These are phyloP conservation scores for Drosophila paramelanica DNA, from an alignment of 2,888 invertebrate species.

Conservation along the genomic window DNA sequence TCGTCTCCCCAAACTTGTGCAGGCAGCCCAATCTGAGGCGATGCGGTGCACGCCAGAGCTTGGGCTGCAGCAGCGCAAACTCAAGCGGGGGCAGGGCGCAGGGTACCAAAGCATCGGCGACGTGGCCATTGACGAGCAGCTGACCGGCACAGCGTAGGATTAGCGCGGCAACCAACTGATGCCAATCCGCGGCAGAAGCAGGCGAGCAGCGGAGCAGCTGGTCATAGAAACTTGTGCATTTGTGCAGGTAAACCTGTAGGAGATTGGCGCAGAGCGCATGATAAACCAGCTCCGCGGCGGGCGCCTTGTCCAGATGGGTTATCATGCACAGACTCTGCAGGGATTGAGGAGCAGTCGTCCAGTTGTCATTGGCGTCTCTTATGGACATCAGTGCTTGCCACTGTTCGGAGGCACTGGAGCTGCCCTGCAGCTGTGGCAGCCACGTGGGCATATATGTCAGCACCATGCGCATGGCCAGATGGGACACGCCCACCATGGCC, in stretches of 20 bases:
- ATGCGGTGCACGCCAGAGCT: slow-evolving; percentile 70
- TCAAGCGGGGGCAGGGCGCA: slow-evolving; percentile 19
- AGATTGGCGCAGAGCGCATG: slow-evolving; percentile 86
- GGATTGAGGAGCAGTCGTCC: slow-evolving; percentile 31
- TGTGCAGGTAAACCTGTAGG: slow-evolving; percentile 88
- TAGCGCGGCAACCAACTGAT: slow-evolving; percentile 87
- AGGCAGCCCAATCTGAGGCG: slow-evolving; percentile 69
- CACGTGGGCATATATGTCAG: slow-evolving; percentile 85
- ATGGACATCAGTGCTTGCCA: slow-evolving; percentile 63
- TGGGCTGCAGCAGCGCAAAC: slow-evolving; percentile 55
- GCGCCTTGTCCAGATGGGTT: slow-evolving; percentile 90
- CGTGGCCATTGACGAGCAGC: slow-evolving; percentile 91
- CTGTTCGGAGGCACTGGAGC: slow-evolving; percentile 28
- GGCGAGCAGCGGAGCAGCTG: slow-evolving; percentile 82
- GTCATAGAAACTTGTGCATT: slow-evolving; percentile 88
- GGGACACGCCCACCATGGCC: slow-evolving; percentile 91
- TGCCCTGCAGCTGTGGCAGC: slow-evolving; percentile 85
- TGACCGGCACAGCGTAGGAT: slow-evolving; percentile 92
- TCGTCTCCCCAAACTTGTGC: slow-evolving; percentile 76
- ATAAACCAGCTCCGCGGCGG: slow-evolving; percentile 85
- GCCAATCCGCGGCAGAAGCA: slow-evolving; percentile 81
- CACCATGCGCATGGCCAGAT: slow-evolving; percentile 85
- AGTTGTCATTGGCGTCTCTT: not conserved
- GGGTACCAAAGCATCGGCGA: slow-evolving; percentile 85
- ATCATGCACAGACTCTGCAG: slow-evolving; percentile 81